These are phyloP conservation scores for Neotoma lepida DNA, from an alignment of 2,113 vertebrate genomes.

Conservation along the genomic window DNA sequence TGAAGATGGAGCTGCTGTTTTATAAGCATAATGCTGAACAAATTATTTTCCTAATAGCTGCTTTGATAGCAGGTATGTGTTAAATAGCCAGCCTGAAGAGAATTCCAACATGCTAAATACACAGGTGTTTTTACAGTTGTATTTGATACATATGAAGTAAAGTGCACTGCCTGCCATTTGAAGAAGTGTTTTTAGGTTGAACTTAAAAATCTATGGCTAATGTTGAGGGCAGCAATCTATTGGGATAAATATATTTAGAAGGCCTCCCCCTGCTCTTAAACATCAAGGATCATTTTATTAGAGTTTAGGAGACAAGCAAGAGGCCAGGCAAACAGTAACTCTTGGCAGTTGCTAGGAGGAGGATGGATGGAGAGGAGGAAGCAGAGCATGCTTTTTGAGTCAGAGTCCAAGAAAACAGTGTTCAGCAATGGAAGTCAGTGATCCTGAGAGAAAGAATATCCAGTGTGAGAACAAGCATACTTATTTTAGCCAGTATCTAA, in stretches of 20 bases:
- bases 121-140: neutral
- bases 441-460: neutral
- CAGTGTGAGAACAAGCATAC: neutral
- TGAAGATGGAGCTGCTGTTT: neutral
- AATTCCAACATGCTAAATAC: neutral
- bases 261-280: neutral
- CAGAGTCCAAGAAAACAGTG: neutral
- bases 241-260: neutral
- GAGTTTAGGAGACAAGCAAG: neutral
- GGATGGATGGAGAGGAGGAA: neutral
- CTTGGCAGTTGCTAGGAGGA: neutral
- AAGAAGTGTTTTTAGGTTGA: neutral
- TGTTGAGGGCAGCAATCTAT: too few relatives aligned
- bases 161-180: neutral
- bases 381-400: neutral
- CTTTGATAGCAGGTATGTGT: neutral
- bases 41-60: neutral
- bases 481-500: neutral
- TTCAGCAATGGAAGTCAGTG: neutral
- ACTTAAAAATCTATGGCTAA: neutral
- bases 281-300: neutral
- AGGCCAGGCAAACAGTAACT: neutral
- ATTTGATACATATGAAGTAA: neutral
- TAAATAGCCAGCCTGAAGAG: neutral
- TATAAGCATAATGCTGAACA: neutral